Percentiles rank a stretch among this genome's conserved stretches.
These are phyloP conservation scores for Tridacna crocea DNA, from an alignment of 2,888 invertebrate genomes.

Conservation along the genomic window DNA sequence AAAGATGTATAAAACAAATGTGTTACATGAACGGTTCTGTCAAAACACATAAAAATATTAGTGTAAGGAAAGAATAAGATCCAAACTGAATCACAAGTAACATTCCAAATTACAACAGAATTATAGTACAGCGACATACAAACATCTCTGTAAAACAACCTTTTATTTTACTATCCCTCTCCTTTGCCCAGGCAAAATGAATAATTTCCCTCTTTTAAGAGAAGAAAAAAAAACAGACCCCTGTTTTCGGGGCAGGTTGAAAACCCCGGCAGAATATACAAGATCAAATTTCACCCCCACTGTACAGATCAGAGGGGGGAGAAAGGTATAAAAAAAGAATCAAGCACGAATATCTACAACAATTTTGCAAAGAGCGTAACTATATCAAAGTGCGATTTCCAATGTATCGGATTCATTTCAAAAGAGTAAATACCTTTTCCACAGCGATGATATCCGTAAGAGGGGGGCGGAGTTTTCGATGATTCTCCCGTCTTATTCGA, in stretches of 20 bases:
- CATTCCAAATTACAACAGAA: too few species aligned
- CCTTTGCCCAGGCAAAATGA: not conserved
- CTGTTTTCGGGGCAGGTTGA: conserved; percentile 8
- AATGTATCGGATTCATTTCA: conserved; percentile 51
- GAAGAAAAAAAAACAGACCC: conserved; percentile 1
- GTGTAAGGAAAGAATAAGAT: too few species aligned
- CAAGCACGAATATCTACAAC: conserved; percentile 20
- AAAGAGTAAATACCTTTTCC: conserved; percentile 48
- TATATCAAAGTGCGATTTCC: conserved; percentile 48
- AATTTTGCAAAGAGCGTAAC: conserved; percentile 37
- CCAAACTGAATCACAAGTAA: too few species aligned
- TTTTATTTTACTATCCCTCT: not conserved
- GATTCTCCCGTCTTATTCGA: conserved; percentile 46
- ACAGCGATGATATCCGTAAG: not conserved
- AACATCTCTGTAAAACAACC: too few species aligned
- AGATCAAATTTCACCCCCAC: conserved; percentile 22
- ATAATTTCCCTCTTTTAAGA: not conserved
- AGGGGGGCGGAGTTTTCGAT: conserved; percentile 36
- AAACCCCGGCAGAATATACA: conserved; percentile 11
- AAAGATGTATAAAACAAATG: too few species aligned
- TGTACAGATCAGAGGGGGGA: not conserved
- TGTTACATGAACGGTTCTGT: too few species aligned
- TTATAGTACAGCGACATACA: too few species aligned
- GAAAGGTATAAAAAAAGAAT: not conserved
- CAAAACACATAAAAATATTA: too few species aligned